Conservation (phyloP, 2,888 invertebrate genomes). For the Pyrrhosoma nymphula region DNA sequence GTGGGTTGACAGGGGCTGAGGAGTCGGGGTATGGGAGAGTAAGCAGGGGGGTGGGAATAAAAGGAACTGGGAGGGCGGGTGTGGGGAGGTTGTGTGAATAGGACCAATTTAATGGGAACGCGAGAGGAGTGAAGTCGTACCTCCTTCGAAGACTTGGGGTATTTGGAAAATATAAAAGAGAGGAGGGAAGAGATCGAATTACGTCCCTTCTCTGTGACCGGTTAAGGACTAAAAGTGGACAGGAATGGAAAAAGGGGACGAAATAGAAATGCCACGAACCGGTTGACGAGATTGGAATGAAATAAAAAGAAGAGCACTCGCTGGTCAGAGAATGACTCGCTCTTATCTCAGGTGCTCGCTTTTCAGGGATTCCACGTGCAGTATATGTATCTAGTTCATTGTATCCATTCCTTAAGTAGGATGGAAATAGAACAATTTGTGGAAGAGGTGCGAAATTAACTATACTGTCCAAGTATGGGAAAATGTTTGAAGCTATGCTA, state of each 20-base stretch:
- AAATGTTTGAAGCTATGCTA: no score
- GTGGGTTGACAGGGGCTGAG: neutral
- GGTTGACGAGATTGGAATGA: neutral
- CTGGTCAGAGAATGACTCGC: neutral
- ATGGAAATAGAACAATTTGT: no score
- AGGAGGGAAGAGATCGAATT: slow-evolving; percentile 9
- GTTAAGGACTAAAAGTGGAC: neutral
- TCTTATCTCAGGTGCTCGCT: neutral
- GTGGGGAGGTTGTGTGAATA: neutral
- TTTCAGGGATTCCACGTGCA: no score
- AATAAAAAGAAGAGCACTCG: neutral
- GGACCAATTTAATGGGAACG: neutral
- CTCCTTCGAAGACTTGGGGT: neutral
- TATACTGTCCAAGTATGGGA: no score
- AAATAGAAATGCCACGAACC: neutral
- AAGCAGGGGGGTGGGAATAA: neutral
- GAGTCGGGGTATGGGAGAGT: no score
- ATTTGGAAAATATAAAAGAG: neutral
- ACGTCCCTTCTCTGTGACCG: neutral
- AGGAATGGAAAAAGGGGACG: neutral
- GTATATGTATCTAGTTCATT: no score
- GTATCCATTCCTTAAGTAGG: no score
- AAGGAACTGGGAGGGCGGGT: neutral
- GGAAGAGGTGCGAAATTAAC: no score
- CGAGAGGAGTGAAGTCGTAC: neutral